Conservation (phyloP, 2,888 invertebrate genomes). For the Copidosoma aretas region DNA sequence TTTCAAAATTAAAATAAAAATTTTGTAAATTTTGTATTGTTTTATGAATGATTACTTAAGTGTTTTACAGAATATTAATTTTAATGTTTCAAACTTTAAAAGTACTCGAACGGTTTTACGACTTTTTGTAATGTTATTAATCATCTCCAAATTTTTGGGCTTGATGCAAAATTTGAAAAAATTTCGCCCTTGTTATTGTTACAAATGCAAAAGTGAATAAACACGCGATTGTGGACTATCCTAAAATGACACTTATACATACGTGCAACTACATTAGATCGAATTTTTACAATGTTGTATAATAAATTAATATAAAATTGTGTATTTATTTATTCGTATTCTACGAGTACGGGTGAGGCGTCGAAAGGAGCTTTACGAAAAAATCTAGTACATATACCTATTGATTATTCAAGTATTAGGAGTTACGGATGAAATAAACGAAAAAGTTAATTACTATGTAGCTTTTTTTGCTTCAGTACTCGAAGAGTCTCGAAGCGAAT, state of each 20-base stretch:
- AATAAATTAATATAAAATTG: slow-evolving; percentile 61
- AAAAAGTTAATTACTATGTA: slow-evolving; percentile 41
- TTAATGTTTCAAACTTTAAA: not conserved
- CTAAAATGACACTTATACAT: slow-evolving; percentile 15
- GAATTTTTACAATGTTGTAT: slow-evolving; percentile 61
- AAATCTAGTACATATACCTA: slow-evolving; percentile 51
- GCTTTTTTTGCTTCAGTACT: slow-evolving; percentile 30
- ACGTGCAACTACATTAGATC: slow-evolving; percentile 51
- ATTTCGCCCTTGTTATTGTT: not conserved
- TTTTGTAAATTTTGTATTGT: not conserved
- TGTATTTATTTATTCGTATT: slow-evolving; percentile 61
- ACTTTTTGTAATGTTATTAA: not conserved
- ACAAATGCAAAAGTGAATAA: not conserved
- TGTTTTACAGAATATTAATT: not conserved
- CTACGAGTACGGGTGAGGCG: slow-evolving; percentile 45
- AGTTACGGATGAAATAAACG: slow-evolving; percentile 46
- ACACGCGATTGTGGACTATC: slow-evolving; percentile 31
- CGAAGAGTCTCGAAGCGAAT: slow-evolving; percentile 25
- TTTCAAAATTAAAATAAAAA: not conserved
- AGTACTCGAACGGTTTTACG: not conserved
- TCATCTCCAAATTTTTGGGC: slow-evolving; percentile 11
- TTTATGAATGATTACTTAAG: not conserved
- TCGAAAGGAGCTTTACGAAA: slow-evolving; percentile 39
- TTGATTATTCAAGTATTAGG: slow-evolving; percentile 47
- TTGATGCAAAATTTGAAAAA: slow-evolving; percentile 14